Percentiles rank a stretch among this genome's conserved stretches.
phyloP scores from a whole-genome alignment of 2,888 invertebrate genomes.

The Drosophila antonietae region DNA sequence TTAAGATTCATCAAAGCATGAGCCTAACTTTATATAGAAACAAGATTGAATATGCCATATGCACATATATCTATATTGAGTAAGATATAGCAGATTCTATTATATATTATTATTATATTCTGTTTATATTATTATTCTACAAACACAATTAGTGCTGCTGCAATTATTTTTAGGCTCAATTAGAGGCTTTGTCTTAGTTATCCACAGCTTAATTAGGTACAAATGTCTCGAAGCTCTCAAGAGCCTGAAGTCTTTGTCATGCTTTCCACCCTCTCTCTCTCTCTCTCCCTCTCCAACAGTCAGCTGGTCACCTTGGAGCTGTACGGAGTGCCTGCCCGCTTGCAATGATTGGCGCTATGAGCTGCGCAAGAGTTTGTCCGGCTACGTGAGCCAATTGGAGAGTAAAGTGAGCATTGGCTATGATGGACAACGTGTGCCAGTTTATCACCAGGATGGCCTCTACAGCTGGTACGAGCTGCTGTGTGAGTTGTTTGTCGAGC shows the following conservation, averaged over 20 bases:
- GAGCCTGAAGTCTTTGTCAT: neutral
- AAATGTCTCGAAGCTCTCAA: neutral
- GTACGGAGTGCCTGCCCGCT: constrained; percentile 65
- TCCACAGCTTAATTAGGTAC: neutral
- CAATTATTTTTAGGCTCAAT: neutral
- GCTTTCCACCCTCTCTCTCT: neutral
- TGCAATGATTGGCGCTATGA: constrained; percentile 69
- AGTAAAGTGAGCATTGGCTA: constrained; percentile 60
- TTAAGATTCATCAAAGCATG: no score
- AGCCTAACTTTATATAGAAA: no score
- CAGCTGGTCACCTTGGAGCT: constrained; percentile 54
- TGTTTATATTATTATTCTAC: neutral
- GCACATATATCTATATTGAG: no score
- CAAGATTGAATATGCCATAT: no score
- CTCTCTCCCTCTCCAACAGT: neutral
- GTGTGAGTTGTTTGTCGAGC: constrained; percentile 58
- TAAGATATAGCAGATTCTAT: no score
- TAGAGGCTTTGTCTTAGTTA: neutral
- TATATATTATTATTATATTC: no score
- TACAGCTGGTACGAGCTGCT: constrained; percentile 78
- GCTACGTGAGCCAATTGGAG: constrained; percentile 22
- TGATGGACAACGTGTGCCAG: constrained; percentile 37
- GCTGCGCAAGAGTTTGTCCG: constrained; percentile 54
- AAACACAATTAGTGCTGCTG: neutral
- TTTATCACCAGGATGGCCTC: constrained; percentile 67